A percentile compares a stretch with the other conserved stretches of the same genome.
phyloP scores from a whole-genome alignment of 2,888 invertebrate species.

The Electrophaes corylata region DNA sequence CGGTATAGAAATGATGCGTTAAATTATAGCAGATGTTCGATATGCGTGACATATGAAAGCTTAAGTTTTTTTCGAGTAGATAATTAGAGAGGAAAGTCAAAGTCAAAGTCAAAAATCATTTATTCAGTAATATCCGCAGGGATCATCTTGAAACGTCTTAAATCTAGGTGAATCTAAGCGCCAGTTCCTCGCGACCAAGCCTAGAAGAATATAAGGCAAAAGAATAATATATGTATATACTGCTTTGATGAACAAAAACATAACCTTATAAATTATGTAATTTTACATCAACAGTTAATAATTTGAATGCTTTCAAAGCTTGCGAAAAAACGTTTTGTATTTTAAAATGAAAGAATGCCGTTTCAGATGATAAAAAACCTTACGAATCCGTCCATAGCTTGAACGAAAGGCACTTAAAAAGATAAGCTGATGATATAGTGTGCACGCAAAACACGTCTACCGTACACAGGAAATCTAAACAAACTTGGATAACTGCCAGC shows the following conservation, averaged over 20 bases:
- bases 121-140: too few species aligned
- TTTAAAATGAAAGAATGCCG: conserved; percentile 8
- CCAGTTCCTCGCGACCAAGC: too few species aligned
- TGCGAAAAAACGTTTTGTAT: conserved; percentile 1
- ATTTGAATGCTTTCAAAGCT: neutral
- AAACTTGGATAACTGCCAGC: conserved; percentile 33
- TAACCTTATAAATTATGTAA: too few species aligned
- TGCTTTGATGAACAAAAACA: conserved; percentile 11
- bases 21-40: conserved; percentile 62
- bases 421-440: conserved; percentile 33
- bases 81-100: too few species aligned
- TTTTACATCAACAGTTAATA: neutral
- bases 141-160: too few species aligned
- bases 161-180: too few species aligned
- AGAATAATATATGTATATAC: conserved; percentile 11
- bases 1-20: conserved; percentile 51
- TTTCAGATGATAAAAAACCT: conserved; percentile 15
- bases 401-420: conserved; percentile 23
- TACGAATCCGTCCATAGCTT: conserved; percentile 24
- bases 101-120: too few species aligned
- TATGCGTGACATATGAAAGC: conserved; percentile 46
- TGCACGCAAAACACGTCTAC: conserved; percentile 26
- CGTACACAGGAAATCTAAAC: conserved; percentile 38
- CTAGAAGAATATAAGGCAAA: conserved; percentile 40
- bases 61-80: conserved; percentile 41